A percentile compares a stretch with the other conserved stretches of the same genome.
phyloP scores from a whole-genome alignment of 2,888 invertebrate genomes.

The Ischnura elegans region DNA sequence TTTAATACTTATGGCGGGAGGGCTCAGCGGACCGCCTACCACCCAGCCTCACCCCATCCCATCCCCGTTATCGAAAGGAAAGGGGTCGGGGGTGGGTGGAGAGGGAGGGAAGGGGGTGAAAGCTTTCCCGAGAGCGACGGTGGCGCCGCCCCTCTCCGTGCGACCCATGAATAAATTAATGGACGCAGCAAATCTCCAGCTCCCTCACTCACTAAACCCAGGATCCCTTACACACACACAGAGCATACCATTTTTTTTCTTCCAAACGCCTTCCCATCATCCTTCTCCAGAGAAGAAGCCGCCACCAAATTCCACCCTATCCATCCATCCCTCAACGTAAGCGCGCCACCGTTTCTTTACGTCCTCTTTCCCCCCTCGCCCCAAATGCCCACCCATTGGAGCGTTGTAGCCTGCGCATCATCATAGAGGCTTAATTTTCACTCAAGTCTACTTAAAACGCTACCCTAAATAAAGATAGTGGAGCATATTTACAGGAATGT shows the following conservation, averaged over 20 bases:
- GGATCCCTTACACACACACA: not conserved
- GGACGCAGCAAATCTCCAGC: constrained; percentile 52
- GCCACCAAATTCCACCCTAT: too few relatives aligned
- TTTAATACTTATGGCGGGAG: not conserved
- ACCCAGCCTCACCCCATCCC: too few relatives aligned
- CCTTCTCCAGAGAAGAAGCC: not conserved
- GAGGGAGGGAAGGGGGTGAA: not conserved
- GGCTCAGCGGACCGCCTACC: not conserved
- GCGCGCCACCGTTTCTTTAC: too few relatives aligned
- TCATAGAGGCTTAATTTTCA: too few relatives aligned
- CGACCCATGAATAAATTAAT: constrained; percentile 63
- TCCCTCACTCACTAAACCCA: not conserved
- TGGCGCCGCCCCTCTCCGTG: not conserved
- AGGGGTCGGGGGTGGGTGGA: not conserved
- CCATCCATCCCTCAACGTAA: too few relatives aligned
- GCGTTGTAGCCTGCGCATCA: too few relatives aligned
- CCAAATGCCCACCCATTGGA: too few relatives aligned
- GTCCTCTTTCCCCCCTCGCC: too few relatives aligned
- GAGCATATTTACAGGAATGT: too few relatives aligned
- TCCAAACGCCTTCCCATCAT: not conserved
- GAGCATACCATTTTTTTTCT: too few relatives aligned
- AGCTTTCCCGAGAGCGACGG: not conserved
- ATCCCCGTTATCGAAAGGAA: not conserved
- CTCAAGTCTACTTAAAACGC: too few relatives aligned
- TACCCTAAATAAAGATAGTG: too few relatives aligned